Base-by-base conservation (phyloP, 2,888 invertebrate genomes). In the Nowickia ferox region DNA sequence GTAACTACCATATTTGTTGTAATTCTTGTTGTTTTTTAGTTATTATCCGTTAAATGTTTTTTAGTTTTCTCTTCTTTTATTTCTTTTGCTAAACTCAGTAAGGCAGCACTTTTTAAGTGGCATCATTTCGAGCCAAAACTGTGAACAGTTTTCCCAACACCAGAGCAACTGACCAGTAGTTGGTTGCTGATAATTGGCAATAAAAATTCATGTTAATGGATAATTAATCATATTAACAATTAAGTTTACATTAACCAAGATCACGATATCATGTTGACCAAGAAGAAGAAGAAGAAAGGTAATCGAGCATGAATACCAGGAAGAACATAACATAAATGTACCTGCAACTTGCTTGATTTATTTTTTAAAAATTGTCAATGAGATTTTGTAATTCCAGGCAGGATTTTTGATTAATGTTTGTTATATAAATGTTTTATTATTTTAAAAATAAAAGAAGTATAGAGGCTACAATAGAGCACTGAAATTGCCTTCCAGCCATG, bases 221-320 rank as follows among this genome's bases (percentile, higher is more conserved):
- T 91, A 91, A 91, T 91, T 91, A 90, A 91, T 91, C 91, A 91
- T 90, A 91, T 90, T 90, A 89, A 90, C 91, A 91, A 91, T 91
- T 91, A 91, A 90, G 86, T 87, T 84, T 61, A 86, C 82, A 78
- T 90, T 89, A 89, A 88, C 88, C 87, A 88, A 72, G 90, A 89
- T 90, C 91, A 91, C 91, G 91, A 91, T 88, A 90, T 90, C 91
- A 87, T 76, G 84, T 85, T 84, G 76, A 83, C 68, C 80, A 83
- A 40, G 57, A 22, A 57, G 8, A 38, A 53, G 9, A 40, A n/a
- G 40, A 72, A 17, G 6, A 22, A 46, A 68, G 42, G 13, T 13
- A 80, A 65, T 87, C 48, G 77, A 30, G 8, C 19, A 22, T 40
- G 46, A 63, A 40, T 68, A 75, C 51, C 15, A 44, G 51, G 61